Evolutionary conservation across 2,888 invertebrate species (phyloP).

Genomic region (Campaea margaritaria): DNA sequence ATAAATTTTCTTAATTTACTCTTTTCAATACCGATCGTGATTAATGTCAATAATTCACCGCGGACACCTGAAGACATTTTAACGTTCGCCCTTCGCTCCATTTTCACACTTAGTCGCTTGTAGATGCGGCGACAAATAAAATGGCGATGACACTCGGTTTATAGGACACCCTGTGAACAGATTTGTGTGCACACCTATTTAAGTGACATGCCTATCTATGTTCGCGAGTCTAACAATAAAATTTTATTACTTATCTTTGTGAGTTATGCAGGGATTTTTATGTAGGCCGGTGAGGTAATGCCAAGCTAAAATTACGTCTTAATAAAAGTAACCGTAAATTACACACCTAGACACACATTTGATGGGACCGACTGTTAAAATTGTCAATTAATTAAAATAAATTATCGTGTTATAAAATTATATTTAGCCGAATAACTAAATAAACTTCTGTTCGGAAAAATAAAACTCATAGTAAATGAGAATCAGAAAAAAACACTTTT

Average conservation of each 20-base stretch:
- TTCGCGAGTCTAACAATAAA: slow-evolving; percentile 48
- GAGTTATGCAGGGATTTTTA: slow-evolving; percentile 35
- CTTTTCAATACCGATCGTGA: slow-evolving; percentile 56
- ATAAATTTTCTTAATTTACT: slow-evolving; percentile 46
- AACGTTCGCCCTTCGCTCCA: slow-evolving; percentile 58
- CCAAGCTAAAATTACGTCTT: slow-evolving; percentile 30
- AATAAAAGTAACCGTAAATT: slow-evolving; percentile 40
- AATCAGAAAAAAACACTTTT: slow-evolving; percentile 54
- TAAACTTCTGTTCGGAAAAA: slow-evolving; percentile 41
- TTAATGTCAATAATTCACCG: slow-evolving; percentile 55
- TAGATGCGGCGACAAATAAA: slow-evolving; percentile 58
- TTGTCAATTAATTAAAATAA: slow-evolving; percentile 45
- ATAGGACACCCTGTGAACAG: slow-evolving; percentile 59
- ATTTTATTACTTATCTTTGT: slow-evolving; percentile 41
- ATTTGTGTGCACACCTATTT: slow-evolving; percentile 73
- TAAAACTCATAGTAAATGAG: slow-evolving; percentile 34
- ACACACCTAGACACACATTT: slow-evolving; percentile 34
- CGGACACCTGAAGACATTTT: slow-evolving; percentile 51
- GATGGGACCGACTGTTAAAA: slow-evolving; percentile 35
- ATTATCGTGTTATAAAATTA: slow-evolving; percentile 41
- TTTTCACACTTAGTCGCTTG: slow-evolving; percentile 60
- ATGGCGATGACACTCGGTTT: slow-evolving; percentile 60
- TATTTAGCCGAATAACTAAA: slow-evolving; percentile 42
- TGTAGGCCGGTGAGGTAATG: slow-evolving; percentile 33
- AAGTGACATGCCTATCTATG: slow-evolving; percentile 66